Percentiles rank a stretch among this genome's conserved stretches.
Conservation (phyloP, 2,113 vertebrate genomes). For the Grantiella picta region DNA sequence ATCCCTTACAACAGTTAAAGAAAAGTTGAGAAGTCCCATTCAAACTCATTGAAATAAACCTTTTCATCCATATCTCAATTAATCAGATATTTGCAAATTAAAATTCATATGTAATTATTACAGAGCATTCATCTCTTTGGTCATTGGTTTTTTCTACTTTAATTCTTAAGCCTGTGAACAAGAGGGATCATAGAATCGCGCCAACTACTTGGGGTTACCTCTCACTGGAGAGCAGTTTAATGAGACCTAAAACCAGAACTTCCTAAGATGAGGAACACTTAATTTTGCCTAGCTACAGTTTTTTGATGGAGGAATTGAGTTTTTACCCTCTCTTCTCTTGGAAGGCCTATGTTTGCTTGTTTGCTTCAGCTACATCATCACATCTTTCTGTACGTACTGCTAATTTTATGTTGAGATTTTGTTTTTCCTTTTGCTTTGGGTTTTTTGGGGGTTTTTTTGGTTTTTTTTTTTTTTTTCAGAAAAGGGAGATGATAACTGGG, state of each 20-base stretch:
- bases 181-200: neutral
- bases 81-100: neutral
- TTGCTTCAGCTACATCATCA: neutral
- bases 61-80: neutral
- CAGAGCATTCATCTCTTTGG: neutral
- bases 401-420: neutral
- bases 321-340: neutral
- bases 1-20: neutral
- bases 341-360: neutral
- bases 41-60: neutral
- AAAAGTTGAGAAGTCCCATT: neutral
- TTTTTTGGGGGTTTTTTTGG: no score
- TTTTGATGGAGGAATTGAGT: neutral
- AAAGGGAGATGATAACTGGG: neutral
- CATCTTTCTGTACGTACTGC: neutral
- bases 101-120: neutral
- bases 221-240: neutral
- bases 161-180: neutral
- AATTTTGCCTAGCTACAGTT: neutral
- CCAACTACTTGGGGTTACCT: neutral
- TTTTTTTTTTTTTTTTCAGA: neutral
- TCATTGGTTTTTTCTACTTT: neutral
- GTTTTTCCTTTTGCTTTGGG: neutral
- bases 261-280: neutral
- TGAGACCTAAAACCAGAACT: neutral